Evolutionary conservation across 2,797 vertebrate species (phyloP), one percentile per base, ranked within the genome.

Genomic region (Loriculus beryllinus): DNA sequence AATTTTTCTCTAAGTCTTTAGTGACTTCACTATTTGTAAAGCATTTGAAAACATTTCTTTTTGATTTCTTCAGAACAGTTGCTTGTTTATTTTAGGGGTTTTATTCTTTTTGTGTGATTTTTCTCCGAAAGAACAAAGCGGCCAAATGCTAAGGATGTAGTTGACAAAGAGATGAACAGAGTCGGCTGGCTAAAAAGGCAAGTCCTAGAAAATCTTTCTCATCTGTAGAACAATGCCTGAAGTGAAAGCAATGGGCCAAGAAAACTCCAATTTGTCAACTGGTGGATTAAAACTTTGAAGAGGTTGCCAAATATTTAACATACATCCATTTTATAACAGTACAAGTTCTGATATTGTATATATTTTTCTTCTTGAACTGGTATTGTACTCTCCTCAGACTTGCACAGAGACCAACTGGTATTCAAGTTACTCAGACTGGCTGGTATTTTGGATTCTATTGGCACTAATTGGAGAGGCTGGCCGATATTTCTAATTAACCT

Each of bases 401-500:
- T 28, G 7, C 78, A 79, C 81, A 78, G 52, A 96, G 91, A 92
- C 92, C 56, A 77, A 91, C 92, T 95, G 90, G 92, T 90, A 95
- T 93, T 96, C 94, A 86, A 92, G 81, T 91, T 82, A 96, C 92
- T 92, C 92, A 97, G 93, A 92, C 95, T 81, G 94, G 96, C 87
- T 92, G 85, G 89, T 92, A 93, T 96, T 96, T 96, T 47, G 49
- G 91, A 91, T 71, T 90, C 86, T 88, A 7, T n/a, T 96, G 96
- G 97, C 96, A 96, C 91, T 94, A 81, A 95, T 28, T 95, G 92
- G 95, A 93, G 88, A 94, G 96, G 90, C 67, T 97, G 96, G 96
- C 94, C 91, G 94, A 92, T 96, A 97, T 97, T 97, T 97, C 94
- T 93, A 97, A 96, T 86, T 97, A 96, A 91, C 79, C 97, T 97